Conservation (phyloP, 2,113 vertebrate genomes). For the Ctenodactylus gundi region DNA sequence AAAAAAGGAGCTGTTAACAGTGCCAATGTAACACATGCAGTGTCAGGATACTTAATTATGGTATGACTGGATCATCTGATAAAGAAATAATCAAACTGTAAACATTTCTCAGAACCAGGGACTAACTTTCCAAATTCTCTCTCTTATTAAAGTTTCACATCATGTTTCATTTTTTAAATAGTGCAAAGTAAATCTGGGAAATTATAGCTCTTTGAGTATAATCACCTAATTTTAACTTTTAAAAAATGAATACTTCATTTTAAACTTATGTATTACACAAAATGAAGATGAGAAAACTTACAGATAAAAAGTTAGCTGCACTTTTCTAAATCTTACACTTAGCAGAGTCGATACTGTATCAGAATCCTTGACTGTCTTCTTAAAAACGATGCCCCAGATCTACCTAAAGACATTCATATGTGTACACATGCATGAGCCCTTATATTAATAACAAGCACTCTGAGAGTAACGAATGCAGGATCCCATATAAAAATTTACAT, state of each 20-base stretch:
- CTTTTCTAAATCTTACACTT: not conserved
- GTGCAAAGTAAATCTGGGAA: not conserved
- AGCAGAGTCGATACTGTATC: not conserved
- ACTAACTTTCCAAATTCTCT: not conserved
- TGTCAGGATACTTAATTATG: not conserved
- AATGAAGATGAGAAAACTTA: not conserved
- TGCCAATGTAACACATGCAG: not conserved
- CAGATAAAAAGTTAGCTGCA: not conserved
- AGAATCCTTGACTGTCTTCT: not conserved
- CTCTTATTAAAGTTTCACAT: not conserved
- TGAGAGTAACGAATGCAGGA: not conserved
- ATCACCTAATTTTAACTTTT: constrained; percentile 7
- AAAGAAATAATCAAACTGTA: not conserved
- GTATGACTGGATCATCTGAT: not conserved
- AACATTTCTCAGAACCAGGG: not conserved
- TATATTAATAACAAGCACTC: not conserved
- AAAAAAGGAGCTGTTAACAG: not conserved
- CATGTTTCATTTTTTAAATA: not conserved
- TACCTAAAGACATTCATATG: not conserved
- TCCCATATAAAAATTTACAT: not conserved
- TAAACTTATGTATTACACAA: not conserved
- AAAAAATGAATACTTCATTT: not conserved
- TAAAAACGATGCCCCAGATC: not conserved
- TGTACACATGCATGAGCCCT: not conserved
- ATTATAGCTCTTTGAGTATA: not conserved